These are phyloP conservation scores for Aricia artaxerxes DNA, from an alignment of 2,888 invertebrate species.

Conservation along the genomic window DNA sequence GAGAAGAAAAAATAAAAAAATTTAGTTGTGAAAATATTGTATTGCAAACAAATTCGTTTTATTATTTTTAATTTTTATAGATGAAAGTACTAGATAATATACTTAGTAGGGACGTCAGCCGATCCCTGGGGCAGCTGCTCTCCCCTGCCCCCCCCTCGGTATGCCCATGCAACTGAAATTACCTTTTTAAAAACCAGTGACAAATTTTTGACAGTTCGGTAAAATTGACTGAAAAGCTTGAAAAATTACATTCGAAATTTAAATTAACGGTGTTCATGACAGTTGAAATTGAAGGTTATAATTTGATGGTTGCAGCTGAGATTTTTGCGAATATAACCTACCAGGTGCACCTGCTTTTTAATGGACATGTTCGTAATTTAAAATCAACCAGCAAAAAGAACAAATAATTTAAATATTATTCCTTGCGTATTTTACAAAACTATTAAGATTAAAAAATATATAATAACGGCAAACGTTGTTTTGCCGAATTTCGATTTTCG, in stretches of 20 bases:
- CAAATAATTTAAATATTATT: neutral
- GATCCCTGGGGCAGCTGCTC: too few species aligned
- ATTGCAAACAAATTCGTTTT: too few species aligned
- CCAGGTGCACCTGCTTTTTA: neutral
- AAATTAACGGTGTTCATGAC: neutral
- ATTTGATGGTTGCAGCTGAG: neutral
- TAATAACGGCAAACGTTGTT: too few species aligned
- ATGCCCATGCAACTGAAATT: neutral
- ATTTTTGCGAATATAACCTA: neutral
- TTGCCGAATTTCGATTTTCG: too few species aligned
- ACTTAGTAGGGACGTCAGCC: too few species aligned
- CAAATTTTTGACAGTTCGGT: neutral
- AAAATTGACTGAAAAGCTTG: neutral
- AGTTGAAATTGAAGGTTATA: neutral
- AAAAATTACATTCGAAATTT: neutral
- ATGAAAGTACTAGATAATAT: too few species aligned
- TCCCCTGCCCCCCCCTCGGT: too few species aligned
- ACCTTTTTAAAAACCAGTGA: neutral
- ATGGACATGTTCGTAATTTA: neutral
- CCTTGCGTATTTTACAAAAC: too few species aligned
- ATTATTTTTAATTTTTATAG: too few species aligned
- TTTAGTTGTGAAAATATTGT: too few species aligned
- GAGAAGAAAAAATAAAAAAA: too few species aligned
- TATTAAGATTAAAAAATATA: too few species aligned
- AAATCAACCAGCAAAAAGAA: conserved; percentile 4